Base-by-base conservation (phyloP, 2,888 invertebrate genomes). In the Cataglyphis rosenhaueri region DNA sequence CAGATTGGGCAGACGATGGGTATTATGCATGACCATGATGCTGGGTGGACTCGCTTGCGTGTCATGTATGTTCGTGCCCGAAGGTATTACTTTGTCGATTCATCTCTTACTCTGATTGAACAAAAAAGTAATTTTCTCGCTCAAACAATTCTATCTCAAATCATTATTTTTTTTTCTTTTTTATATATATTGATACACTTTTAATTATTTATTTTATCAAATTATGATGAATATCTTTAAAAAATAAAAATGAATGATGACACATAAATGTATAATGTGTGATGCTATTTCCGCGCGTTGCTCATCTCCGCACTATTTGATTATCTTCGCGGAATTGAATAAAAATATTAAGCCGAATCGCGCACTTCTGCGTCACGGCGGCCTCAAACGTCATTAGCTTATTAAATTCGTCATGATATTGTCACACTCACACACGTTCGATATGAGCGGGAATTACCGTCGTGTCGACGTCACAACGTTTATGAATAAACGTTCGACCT, bases 21-120 rank as follows among this genome's bases (percentile, higher is more conserved):
- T 96, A 52, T 95, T 97, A 2, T 96, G 96, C 84, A 91, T 95
- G 41, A 96, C 96, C 82, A 96, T 97, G 96, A 95, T 96, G 18
- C 93, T 96, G 9, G 97, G 97, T 0, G 97, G 97, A 0, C 87
- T 96, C 0, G 96, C 96, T 44, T 97, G 97, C 85, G 95, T 96
- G 9, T 96, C 96, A 88, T 96, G 96, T 86, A 95, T 96, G 88
- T 95, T 97, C 79, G 96, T 97, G 12, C 96, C 97, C 55, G 96
- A 96, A 95, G 96, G 97, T 97, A 86, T 59, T 61, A 62, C n/a
- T 64, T 76, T 32, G 38, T 68, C 66, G 12, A 61, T 25, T 74
- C 21, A 62, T 10, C 32, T 48, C n/a, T 52, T 32, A 35, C 32
- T 44, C 25, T 21, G 6, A 41, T 38, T 55, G 9, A 25, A n/a